phyloP scores from a whole-genome alignment of 2,797 vertebrate genomes.

The Chanos chanos region DNA sequence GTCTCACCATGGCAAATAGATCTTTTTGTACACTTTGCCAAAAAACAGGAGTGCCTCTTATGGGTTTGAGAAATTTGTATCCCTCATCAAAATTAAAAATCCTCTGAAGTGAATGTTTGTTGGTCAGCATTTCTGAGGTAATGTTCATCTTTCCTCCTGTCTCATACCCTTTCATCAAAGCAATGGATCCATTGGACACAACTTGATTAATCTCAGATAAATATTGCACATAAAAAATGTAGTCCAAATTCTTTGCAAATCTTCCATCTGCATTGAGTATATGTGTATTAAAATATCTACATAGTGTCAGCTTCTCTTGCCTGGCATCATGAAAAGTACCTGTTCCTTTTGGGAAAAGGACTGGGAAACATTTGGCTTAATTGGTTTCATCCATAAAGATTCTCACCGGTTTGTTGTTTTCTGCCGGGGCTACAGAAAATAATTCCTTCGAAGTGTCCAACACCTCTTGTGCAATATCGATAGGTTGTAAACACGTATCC shows the following conservation, averaged over 20 bases:
- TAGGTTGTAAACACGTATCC: slow-evolving; percentile 30
- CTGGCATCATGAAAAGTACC: slow-evolving; percentile 13
- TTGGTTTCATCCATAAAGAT: slow-evolving; percentile 18
- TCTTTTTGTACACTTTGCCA: slow-evolving; percentile 33
- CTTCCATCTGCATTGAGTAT: slow-evolving; percentile 36
- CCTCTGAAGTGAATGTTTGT: neutral
- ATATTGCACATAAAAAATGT: slow-evolving; percentile 38
- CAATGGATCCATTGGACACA: slow-evolving; percentile 28
- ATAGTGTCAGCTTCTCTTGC: slow-evolving; percentile 10
- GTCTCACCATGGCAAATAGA: slow-evolving; percentile 32
- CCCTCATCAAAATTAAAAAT: slow-evolving; percentile 26
- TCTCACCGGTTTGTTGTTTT: slow-evolving; percentile 29
- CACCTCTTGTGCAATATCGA: slow-evolving; percentile 25
- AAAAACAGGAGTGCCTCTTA: neutral
- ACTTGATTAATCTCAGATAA: slow-evolving; percentile 26
- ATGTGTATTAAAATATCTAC: slow-evolving; percentile 19
- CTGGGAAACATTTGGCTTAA: slow-evolving; percentile 35
- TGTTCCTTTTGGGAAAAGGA: slow-evolving; percentile 17
- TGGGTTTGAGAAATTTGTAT: slow-evolving; percentile 9
- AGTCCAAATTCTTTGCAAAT: slow-evolving; percentile 29
- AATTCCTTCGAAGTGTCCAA: too few relatives aligned
- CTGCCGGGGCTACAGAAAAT: slow-evolving; percentile 23
- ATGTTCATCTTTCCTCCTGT: neutral
- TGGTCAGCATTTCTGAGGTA: neutral
- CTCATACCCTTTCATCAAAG: slow-evolving; percentile 6